These are phyloP conservation scores for Nephila pilipes DNA, from an alignment of 1,140 invertebrate genomes.

Conservation along the genomic window DNA sequence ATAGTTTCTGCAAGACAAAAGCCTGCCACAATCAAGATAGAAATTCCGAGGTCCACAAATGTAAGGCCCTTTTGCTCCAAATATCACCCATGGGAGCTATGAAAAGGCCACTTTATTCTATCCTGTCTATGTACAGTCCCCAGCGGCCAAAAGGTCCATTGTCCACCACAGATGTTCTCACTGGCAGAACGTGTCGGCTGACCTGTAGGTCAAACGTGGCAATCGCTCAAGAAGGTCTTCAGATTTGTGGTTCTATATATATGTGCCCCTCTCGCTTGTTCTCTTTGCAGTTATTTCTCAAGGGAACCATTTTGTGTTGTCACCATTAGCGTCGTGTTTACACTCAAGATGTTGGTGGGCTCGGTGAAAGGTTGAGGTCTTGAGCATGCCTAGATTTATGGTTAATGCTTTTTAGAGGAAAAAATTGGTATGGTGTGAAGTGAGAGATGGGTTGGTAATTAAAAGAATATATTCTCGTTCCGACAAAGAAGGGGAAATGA, in stretches of 20 bases:
- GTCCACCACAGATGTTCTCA: constrained; percentile 56
- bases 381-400: background rate
- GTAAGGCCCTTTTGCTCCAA: constrained; percentile 48
- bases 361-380: constrained; percentile 15
- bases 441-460: constrained; percentile 3
- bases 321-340: constrained; percentile 35
- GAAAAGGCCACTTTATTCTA: constrained; percentile 71
- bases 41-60: constrained; percentile 8
- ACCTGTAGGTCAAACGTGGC: constrained; percentile 61
- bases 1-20: constrained; percentile 24
- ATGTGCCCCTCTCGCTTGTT: background rate
- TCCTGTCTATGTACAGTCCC: constrained; percentile 51
- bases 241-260: constrained; percentile 53
- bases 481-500: background rate
- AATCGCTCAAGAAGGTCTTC: constrained; percentile 52
- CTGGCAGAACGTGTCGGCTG: constrained; percentile 48
- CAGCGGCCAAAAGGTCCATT: constrained; percentile 38
- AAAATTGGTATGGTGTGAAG: constrained; percentile 2
- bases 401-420: background rate
- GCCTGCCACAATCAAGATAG: constrained; percentile 51
- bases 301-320: constrained; percentile 47
- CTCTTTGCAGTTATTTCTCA: background rate
- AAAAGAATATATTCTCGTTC: background rate
- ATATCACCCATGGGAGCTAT: constrained; percentile 69
- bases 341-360: constrained; percentile 1